Evolutionary conservation across 2,888 invertebrate genomes (phyloP).

Genomic region (Drosophila koepferae): DNA sequence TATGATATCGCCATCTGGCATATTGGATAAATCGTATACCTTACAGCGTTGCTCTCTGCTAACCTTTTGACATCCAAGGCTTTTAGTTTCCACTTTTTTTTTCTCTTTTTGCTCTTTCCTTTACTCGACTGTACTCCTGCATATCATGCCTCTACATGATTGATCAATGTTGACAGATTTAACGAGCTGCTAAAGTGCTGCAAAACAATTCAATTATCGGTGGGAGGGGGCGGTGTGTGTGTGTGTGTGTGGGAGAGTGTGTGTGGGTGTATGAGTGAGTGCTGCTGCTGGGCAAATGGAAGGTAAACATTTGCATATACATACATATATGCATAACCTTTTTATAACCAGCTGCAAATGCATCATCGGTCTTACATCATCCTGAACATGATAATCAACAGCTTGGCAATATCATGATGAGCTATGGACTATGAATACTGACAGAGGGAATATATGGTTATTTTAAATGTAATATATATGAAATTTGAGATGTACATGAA

Average conservation of each 20-base stretch:
- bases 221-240: constrained; percentile 3
- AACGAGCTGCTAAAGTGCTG: constrained; percentile 80
- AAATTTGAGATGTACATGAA: background rate
- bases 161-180: constrained; percentile 81
- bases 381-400: background rate
- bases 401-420: background rate
- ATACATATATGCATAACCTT: constrained; percentile 15
- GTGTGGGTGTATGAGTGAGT: constrained; percentile 8
- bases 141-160: constrained; percentile 50
- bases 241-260: constrained; percentile 7
- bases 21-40: constrained; percentile 26
- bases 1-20: constrained; percentile 21
- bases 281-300: constrained; percentile 53
- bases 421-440: too few relatives aligned
- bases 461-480: too few relatives aligned
- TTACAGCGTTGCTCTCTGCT: background rate
- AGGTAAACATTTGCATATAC: constrained; percentile 66
- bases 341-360: constrained; percentile 32
- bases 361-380: constrained; percentile 32
- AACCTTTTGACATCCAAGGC: constrained; percentile 6
- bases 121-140: background rate
- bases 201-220: constrained; percentile 77
- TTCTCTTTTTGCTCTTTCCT: background rate
- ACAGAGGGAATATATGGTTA: too few relatives aligned
- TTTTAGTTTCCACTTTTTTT: background rate